Evolutionary conservation across 2,888 invertebrate genomes (phyloP), one percentile per base, ranked within the genome.

Genomic region (Cantharis nigra): DNA sequence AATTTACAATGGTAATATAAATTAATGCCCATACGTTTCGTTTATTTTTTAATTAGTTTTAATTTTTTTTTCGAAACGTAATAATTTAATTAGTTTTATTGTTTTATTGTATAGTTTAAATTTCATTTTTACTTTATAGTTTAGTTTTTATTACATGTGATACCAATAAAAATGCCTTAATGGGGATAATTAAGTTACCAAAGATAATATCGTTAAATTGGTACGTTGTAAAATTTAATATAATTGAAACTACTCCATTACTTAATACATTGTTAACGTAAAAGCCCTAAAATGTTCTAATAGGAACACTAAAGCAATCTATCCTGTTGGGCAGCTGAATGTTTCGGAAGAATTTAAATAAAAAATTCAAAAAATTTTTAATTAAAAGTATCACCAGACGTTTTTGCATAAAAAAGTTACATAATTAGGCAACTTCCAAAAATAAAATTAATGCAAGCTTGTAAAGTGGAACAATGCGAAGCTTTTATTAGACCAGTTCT

Each of bases 401-500:
- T 74, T 73, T 74, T 64, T 28, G 74, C 33, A 74, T 70, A 70
- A 62, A 70, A 70, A 70, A 74, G 70, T 28, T 62, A 28, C 28
- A 69, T 63, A 74, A 74, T 74, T 74, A 74, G 69, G 73, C 63
- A 74, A 74, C 69, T 74, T 63, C 74, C 74, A 70, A 74, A 74
- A 74, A 75, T 67, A 67, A 67, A 67, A 67, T 67, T 67, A 67
- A 67, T 67, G 18, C 65, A 67, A 70, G 64, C 14, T 65, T 33
- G 33, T 76, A 69, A 75, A 76, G 72, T 72, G 69, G 72, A 76
- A 76, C 72, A 72, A 73, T 75, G 70, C 75, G 72, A 78, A 75
- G 69, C 75, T 78, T 78, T 78, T 78, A 76, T 76, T 73, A 76
- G 71, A 73, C 78, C 76, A 78, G 76, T 76, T 78, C 75, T 73